A percentile compares a stretch with the other conserved stretches of the same genome.
Evolutionary conservation across 2,113 vertebrate genomes (phyloP).

Genomic region (Erythrolamprus reginae): DNA sequence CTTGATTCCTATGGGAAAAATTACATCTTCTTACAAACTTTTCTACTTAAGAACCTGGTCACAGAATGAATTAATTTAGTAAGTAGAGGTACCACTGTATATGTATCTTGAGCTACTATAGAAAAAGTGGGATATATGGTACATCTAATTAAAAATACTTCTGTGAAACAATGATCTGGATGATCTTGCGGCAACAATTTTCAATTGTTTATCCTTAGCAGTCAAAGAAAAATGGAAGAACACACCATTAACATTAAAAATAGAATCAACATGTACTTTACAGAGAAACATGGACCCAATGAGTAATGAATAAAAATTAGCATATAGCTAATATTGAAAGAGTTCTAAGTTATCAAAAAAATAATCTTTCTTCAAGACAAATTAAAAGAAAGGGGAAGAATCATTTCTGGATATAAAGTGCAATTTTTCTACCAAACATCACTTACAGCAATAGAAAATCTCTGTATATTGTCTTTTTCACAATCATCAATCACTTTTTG

Average conservation of each 20-base stretch:
- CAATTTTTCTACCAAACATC: slow-evolving; percentile 32
- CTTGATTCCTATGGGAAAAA: too few species aligned
- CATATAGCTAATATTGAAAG: neutral
- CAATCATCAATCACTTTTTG: slow-evolving; percentile 75
- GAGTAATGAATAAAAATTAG: neutral
- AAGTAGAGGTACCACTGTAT: too few species aligned
- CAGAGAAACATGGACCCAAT: slow-evolving; percentile 2
- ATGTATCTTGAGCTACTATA: neutral
- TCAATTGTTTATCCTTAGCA: neutral
- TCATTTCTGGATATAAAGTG: neutral
- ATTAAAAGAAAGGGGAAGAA: neutral
- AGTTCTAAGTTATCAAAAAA: neutral
- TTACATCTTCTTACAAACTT: too few species aligned
- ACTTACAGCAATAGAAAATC: slow-evolving; percentile 94
- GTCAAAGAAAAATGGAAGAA: neutral
- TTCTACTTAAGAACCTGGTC: too few species aligned
- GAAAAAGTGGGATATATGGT: neutral
- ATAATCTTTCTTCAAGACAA: neutral
- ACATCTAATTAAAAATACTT: neutral
- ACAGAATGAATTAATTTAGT: too few species aligned
- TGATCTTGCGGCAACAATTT: neutral
- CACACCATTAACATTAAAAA: neutral
- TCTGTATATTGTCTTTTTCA: slow-evolving; percentile 81
- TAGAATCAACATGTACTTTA: neutral
- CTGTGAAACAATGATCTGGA: neutral